These are phyloP conservation scores for Zophobas atratus DNA, from an alignment of 1,140 invertebrate species.

Conservation along the genomic window DNA sequence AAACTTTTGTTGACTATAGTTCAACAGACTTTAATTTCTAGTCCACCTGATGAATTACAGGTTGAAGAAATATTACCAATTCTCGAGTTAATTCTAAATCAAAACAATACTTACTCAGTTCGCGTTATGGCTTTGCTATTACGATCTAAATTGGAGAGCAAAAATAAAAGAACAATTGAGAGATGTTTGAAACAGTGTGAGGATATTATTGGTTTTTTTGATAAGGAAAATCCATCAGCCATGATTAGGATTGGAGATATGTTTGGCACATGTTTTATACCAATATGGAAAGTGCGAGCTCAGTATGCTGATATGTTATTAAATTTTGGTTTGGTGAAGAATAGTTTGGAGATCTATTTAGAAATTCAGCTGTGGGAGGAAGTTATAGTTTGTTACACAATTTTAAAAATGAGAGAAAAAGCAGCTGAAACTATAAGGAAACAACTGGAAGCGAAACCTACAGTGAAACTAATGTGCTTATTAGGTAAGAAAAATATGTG, in stretches of 20 bases:
- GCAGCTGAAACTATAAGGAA: slow-evolving; percentile 91
- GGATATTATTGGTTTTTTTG: slow-evolving; percentile 78
- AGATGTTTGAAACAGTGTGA: slow-evolving; percentile 90
- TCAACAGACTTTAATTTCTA: slow-evolving; percentile 79
- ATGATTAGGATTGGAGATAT: slow-evolving; percentile 71
- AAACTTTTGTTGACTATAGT: slow-evolving; percentile 81
- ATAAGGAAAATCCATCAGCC: slow-evolving; percentile 67
- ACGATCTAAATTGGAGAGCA: slow-evolving; percentile 83
- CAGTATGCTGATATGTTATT: slow-evolving; percentile 85
- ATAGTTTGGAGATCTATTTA: slow-evolving; percentile 89
- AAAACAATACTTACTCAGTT: slow-evolving; percentile 79
- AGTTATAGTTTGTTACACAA: slow-evolving; percentile 91
- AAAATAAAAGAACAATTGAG: slow-evolving; percentile 85
- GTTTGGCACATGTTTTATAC: slow-evolving; percentile 78
- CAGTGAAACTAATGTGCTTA: slow-evolving; percentile 90
- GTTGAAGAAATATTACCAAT: slow-evolving; percentile 87
- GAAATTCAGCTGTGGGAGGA: slow-evolving; percentile 92
- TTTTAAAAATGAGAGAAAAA: slow-evolving; percentile 87
- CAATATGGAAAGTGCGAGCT: slow-evolving; percentile 83
- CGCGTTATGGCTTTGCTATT: slow-evolving; percentile 79
- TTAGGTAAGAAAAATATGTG: slow-evolving; percentile 72
- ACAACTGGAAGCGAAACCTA: slow-evolving; percentile 85
- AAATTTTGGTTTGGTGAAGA: slow-evolving; percentile 86
- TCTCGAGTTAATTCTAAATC: slow-evolving; percentile 77
- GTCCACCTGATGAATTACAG: slow-evolving; percentile 83